Evolutionary conservation across 2,888 invertebrate species (phyloP), one percentile per base, ranked within the genome.

Genomic region (Ischnus inquisitorius): DNA sequence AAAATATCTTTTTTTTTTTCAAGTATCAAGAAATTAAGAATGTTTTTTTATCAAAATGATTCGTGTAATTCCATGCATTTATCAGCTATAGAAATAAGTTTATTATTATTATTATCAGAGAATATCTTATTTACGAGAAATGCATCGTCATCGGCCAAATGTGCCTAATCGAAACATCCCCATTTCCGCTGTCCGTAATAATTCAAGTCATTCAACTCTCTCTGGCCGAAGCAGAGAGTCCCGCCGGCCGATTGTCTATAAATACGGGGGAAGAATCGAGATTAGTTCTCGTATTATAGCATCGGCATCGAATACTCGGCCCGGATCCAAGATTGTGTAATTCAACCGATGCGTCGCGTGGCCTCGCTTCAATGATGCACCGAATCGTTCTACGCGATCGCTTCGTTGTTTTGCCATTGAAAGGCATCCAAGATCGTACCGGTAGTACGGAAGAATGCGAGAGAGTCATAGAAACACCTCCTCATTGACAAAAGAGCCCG

Each of bases 201-300:
- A 83, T 83, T 83, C 79, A 75, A 83, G 79, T 69, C 79, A 79
- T 83, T 83, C 79, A 79, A 83, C 76, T 67, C 68, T 72, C 72
- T 79, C 72, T 46, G 12, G 12, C 1, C 46, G 46, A 14, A 46
- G 10, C 14, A 12, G 14, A 46, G 46, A 14, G 12, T 12, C 46
- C 46, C 14, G 14, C 46, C 10, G 3, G n/a, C 14, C 46, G 46
- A 75, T 78, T 72, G 77, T 78, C 84, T 81, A 84, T 81, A 80
- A 84, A 84, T 84, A 83, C 19, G 51, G 54, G 57, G 60, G 51
- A 19, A 34, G 80, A 62, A 81, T 76, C 57, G 76, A 76, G 81
- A 81, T 81, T 76, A 76, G 68, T 68, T 76, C 68, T 69, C 62
- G 80, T 68, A 51, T 78, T 67, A 57, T 51, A 76, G 41, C 62